A percentile compares a stretch with the other conserved stretches of the same genome.
Conservation (phyloP, 2,888 invertebrate genomes). For the Phyto melanocephala region DNA sequence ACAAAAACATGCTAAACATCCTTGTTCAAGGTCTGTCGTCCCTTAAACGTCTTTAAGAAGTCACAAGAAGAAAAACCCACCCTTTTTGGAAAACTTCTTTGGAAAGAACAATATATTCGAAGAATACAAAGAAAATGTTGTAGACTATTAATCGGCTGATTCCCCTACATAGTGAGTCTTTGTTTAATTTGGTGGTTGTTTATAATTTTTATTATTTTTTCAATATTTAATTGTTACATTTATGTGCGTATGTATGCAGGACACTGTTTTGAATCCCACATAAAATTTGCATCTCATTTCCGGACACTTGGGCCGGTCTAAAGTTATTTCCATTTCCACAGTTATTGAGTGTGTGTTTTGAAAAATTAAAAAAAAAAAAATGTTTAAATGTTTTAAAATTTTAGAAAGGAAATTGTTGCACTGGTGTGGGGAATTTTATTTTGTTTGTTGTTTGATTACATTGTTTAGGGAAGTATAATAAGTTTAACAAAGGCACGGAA, state of each 20-base stretch:
- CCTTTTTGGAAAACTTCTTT: not conserved
- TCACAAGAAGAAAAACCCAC: constrained; percentile 15
- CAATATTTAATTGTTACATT: constrained; percentile 35
- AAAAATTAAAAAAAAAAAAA: constrained; percentile 7
- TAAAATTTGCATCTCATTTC: constrained; percentile 79
- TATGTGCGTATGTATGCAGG: constrained; percentile 68
- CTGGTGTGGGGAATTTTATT: constrained; percentile 18
- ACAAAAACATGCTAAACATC: constrained; percentile 19
- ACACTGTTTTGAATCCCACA: constrained; percentile 77
- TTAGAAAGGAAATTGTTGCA: constrained; percentile 41
- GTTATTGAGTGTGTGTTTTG: not conserved
- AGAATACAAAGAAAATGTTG: constrained; percentile 19
- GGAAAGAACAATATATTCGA: not conserved
- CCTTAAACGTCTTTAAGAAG: constrained; percentile 44
- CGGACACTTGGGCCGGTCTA: constrained; percentile 76
- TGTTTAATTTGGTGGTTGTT: constrained; percentile 27
- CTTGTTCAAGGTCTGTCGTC: not conserved
- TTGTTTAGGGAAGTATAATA: constrained; percentile 47
- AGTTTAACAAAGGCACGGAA: constrained; percentile 63
- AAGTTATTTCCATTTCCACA: constrained; percentile 23
- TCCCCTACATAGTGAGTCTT: not conserved
- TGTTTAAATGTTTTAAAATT: constrained; percentile 3
- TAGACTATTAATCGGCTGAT: constrained; percentile 1
- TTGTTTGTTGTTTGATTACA: not conserved
- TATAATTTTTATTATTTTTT: constrained; percentile 9